Evolutionary conservation across 1,140 invertebrate species (phyloP).

Genomic region (Brachionus paranguensis): DNA sequence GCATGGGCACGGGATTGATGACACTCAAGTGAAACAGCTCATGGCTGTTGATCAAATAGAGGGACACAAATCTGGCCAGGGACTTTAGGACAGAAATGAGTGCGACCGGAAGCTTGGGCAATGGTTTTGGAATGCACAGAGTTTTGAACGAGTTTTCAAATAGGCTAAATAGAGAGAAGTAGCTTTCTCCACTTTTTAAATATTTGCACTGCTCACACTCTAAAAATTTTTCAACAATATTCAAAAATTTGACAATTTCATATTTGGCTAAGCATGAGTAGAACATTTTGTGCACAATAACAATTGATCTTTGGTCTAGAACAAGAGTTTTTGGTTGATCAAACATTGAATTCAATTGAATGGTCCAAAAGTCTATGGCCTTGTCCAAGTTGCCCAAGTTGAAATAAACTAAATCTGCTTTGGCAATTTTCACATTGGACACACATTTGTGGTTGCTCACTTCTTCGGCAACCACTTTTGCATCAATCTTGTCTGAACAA

Average conservation of each 20-base stretch:
- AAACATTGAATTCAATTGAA: constrained; percentile 44
- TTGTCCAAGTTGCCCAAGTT: constrained; percentile 46
- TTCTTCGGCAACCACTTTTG: not conserved
- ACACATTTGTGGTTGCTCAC: not conserved
- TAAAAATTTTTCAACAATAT: constrained; percentile 48
- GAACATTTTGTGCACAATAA: constrained; percentile 48
- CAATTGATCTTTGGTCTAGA: constrained; percentile 42
- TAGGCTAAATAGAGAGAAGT: not conserved
- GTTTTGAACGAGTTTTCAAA: not conserved
- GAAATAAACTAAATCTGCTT: constrained; percentile 6
- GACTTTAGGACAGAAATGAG: constrained; percentile 46
- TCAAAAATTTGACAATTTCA: constrained; percentile 45
- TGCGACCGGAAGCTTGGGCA: not conserved
- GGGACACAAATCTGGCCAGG: constrained; percentile 49
- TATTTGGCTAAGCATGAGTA: constrained; percentile 48
- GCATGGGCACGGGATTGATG: constrained; percentile 46
- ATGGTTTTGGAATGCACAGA: not conserved
- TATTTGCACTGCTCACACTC: not conserved
- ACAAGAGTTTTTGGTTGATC: constrained; percentile 9
- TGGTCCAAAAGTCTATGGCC: constrained; percentile 50
- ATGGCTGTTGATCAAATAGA: constrained; percentile 48
- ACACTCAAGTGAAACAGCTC: constrained; percentile 49
- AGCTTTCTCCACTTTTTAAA: not conserved
- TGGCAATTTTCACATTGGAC: not conserved
- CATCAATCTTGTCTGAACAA: not conserved